phyloP scores from a whole-genome alignment of 2,797 vertebrate species.

The Lates japonicus region DNA sequence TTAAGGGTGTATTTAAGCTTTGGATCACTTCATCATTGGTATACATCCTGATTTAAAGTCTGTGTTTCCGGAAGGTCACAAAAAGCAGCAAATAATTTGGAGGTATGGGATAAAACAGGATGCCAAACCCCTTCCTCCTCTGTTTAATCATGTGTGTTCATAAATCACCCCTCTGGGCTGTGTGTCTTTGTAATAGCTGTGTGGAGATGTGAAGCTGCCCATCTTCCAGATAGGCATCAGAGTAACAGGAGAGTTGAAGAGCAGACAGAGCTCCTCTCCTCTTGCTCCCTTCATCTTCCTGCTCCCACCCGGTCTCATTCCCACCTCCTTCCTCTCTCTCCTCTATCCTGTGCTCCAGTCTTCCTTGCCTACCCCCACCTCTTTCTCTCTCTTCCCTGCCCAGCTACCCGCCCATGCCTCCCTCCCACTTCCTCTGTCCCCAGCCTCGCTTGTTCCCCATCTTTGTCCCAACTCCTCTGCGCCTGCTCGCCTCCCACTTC shows the following conservation, averaged over 20 bases:
- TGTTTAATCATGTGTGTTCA: conserved; percentile 69
- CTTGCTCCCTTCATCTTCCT: conserved; percentile 49
- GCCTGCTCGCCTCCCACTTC: conserved; percentile 50
- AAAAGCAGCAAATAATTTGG: conserved; percentile 1
- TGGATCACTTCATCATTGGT: not conserved
- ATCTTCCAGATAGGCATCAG: too few species aligned
- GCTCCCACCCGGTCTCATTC: conserved; percentile 62
- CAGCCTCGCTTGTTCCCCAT: conserved; percentile 51
- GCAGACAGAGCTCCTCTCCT: conserved; percentile 88
- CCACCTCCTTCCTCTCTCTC: conserved; percentile 75
- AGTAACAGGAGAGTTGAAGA: conserved; percentile 93
- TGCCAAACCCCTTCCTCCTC: not conserved
- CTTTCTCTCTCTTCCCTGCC: conserved; percentile 52
- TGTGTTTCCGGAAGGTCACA: not conserved
- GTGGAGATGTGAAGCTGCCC: conserved; percentile 85
- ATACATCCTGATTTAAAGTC: not conserved
- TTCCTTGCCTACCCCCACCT: conserved; percentile 64
- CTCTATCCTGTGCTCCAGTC: conserved; percentile 67
- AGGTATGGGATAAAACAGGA: not conserved
- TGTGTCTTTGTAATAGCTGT: conserved; percentile 90
- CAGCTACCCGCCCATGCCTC: not conserved
- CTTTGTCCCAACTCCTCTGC: conserved; percentile 39
- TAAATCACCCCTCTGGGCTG: conserved; percentile 90
- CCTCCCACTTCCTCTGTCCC: conserved; percentile 43
- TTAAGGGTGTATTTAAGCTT: not conserved